Conservation (phyloP, 92 coral and sea anemone genomes). For the Scolanthus callimorphus region DNA sequence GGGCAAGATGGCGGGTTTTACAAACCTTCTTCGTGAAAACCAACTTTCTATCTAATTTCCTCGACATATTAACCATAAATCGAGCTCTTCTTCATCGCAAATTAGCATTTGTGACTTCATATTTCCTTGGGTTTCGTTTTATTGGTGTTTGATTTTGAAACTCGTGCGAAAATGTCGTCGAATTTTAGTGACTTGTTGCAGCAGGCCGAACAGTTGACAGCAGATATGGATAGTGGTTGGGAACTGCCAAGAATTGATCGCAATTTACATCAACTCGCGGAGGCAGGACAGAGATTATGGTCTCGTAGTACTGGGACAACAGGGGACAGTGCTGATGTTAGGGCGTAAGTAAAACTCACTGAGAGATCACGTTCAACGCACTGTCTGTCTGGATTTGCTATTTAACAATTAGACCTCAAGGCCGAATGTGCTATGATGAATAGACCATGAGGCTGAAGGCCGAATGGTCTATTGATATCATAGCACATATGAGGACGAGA, state of each 20-base stretch:
- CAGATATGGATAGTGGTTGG: slow-evolving; percentile 98
- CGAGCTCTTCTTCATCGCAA: no score
- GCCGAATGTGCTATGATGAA: no score
- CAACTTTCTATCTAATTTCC: neutral
- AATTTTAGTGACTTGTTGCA: slow-evolving; percentile 93
- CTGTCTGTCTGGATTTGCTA: no score
- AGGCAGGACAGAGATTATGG: slow-evolving; percentile 97
- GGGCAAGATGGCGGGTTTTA: slow-evolving; percentile 83
- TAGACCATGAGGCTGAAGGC: no score
- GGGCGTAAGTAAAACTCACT: slow-evolving; percentile 84
- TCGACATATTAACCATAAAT: neutral
- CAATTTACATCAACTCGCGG: slow-evolving; percentile 93
- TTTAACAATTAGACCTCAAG: no score
- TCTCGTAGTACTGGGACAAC: slow-evolving; percentile 77
- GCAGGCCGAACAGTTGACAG: slow-evolving; percentile 97
- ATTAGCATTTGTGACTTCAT: slow-evolving; percentile 1
- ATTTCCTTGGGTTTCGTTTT: neutral
- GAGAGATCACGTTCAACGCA: no score
- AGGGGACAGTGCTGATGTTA: slow-evolving; percentile 93
- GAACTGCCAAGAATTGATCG: slow-evolving; percentile 93
- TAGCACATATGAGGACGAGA: no score
- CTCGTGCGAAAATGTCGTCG: slow-evolving; percentile 61
- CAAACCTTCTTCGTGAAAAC: slow-evolving; percentile 23
- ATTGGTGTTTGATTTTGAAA: neutral
- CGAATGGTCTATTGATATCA: no score